Conservation (phyloP, 2,797 vertebrate genomes). For the Natrix natrix region DNA sequence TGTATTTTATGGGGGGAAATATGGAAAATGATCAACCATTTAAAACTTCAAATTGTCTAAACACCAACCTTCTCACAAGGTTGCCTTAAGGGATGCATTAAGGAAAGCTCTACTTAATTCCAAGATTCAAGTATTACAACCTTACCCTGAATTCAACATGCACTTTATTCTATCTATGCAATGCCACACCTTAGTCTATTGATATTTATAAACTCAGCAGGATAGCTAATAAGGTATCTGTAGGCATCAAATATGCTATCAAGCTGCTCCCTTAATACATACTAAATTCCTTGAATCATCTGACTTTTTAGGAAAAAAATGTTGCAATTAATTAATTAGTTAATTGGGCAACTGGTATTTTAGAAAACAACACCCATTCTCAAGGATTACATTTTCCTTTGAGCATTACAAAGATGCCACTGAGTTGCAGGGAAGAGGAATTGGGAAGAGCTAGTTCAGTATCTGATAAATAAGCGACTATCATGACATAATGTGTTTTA, state of each 20-base stretch:
- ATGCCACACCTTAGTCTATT: background rate
- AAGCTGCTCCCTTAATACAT: background rate
- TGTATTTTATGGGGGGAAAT: too few relatives aligned
- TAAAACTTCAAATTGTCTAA: background rate
- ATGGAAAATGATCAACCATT: background rate
- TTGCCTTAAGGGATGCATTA: background rate
- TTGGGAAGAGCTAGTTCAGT: background rate
- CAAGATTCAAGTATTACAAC: background rate
- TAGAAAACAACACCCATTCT: background rate
- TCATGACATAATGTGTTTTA: background rate
- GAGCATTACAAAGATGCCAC: background rate
- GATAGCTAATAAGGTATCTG: background rate
- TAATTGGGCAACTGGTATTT: background rate
- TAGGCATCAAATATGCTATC: background rate
- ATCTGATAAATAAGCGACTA: background rate
- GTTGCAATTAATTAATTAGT: background rate
- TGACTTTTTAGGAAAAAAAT: background rate
- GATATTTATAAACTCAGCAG: background rate
- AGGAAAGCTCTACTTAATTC: background rate
- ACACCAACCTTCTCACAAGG: background rate
- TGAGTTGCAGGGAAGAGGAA: background rate
- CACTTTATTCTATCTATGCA: background rate
- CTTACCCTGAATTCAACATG: background rate
- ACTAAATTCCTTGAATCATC: background rate
- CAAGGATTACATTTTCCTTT: background rate